Base-by-base conservation (phyloP, 2,113 vertebrate species). In the Progne subis region DNA sequence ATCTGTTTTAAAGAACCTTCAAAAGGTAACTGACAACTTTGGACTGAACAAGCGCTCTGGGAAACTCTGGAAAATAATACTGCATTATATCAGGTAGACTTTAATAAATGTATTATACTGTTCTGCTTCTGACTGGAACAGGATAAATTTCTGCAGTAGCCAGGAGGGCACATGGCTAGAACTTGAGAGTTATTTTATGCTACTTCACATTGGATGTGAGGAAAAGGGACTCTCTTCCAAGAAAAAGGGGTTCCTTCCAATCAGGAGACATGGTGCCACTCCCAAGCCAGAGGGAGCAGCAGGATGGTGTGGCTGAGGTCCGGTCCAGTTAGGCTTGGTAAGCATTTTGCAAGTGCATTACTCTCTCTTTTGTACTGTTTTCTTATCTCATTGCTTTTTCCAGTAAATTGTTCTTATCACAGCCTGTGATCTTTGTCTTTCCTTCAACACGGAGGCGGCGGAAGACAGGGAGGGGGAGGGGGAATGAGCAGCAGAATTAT, bases 401-500 rank as follows among this genome's bases (percentile, higher is more conserved):
- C 28, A 29, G 28, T 39, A 59, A 74, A 44, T 39, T 52, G 5
- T 52, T 82, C 12, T 59, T 28, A 28, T 32, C 18, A 65, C 31
- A 81, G 8, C 10, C 23, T 52, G 3, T 39, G 23, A 37, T 37
- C 44, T 44, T 65, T 74, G 8, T n/a, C 8, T 74, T 81, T 39
- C 52, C 12, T 24, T 18, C 31, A 25, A 29, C 2, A 1, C 43
- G 13, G 31, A n/a, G 8, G 11, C 8, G 20, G 31, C 8, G 20
- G 31, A 50, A 34, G 52, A 31, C 13, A 24, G 15, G 9, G 9
- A 50, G 5, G 3, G 11, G 11, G 10, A 64, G 4, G 2, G 6
- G 10, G 16, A 49, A 2, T 0, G 0, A n/a, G 15, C 1, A 2
- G 16, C 28, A 32, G 60, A 11, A 8, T 14, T 26, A 5, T 44